These are phyloP conservation scores for Andrena bucephala DNA, from an alignment of 2,888 invertebrate species.

Conservation along the genomic window DNA sequence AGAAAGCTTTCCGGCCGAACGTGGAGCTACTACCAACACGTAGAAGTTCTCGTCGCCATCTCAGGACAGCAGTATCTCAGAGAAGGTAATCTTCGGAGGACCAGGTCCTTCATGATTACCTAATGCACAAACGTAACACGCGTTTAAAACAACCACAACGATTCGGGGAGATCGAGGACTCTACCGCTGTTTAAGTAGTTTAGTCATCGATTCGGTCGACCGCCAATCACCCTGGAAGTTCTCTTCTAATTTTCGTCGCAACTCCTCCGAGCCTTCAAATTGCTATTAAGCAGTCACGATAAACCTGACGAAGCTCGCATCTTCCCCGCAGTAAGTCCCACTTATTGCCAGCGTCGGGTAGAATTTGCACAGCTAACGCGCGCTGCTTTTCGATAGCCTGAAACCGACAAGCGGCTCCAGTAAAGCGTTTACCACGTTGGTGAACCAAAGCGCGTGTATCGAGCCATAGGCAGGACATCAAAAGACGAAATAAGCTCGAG, in stretches of 20 bases:
- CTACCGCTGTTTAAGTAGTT: background rate
- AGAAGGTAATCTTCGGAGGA: conserved; percentile 54
- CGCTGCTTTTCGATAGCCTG: background rate
- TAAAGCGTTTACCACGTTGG: background rate
- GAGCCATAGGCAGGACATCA: conserved; percentile 69
- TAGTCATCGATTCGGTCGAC: background rate
- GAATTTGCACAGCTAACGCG: background rate
- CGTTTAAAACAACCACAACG: background rate
- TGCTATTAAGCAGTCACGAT: too few species aligned
- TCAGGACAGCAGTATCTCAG: conserved; percentile 73
- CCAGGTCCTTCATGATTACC: conserved; percentile 67
- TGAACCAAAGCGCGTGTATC: background rate
- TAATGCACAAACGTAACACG: conserved; percentile 64
- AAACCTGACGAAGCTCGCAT: too few species aligned
- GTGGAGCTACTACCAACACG: conserved; percentile 70
- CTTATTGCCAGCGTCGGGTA: background rate
- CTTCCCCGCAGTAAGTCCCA: background rate
- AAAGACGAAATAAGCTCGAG: conserved; percentile 70
- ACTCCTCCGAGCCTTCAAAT: too few species aligned
- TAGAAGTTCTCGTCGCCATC: conserved; percentile 70
- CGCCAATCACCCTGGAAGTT: background rate
- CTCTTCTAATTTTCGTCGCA: background rate
- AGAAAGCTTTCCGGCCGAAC: background rate
- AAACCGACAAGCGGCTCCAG: background rate
- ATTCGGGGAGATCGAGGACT: background rate